phyloP scores from a whole-genome alignment of 1,140 invertebrate genomes.

The Sitodiplosis mosellana region DNA sequence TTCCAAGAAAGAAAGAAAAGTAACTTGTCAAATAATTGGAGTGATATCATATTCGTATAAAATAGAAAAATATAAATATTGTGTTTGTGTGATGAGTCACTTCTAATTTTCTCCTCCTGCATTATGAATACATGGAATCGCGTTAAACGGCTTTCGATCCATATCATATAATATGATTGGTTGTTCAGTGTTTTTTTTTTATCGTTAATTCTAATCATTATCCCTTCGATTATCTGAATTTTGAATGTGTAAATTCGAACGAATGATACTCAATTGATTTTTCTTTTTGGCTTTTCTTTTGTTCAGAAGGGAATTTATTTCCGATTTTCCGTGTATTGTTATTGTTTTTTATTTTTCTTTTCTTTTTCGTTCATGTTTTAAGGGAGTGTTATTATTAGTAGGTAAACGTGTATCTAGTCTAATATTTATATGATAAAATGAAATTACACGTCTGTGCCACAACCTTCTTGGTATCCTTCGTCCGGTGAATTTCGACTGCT shows the following conservation, averaged over 20 bases:
- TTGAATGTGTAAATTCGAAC: not conserved
- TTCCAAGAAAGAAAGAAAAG: too few relatives aligned
- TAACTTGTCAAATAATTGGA: too few relatives aligned
- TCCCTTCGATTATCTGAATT: too few relatives aligned
- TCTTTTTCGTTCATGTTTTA: not conserved
- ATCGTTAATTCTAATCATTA: not conserved
- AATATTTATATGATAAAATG: not conserved
- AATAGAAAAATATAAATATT: too few relatives aligned
- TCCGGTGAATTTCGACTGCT: conserved; percentile 69
- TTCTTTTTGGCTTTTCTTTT: not conserved
- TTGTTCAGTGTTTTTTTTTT: not conserved
- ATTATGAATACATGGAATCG: too few relatives aligned
- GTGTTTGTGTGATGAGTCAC: too few relatives aligned
- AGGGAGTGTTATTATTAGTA: not conserved
- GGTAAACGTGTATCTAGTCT: not conserved
- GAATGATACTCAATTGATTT: not conserved
- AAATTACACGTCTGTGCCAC: conserved; percentile 67
- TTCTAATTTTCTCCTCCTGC: too few relatives aligned
- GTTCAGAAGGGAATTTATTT: not conserved
- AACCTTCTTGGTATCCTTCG: conserved; percentile 80
- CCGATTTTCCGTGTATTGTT: not conserved
- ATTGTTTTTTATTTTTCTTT: conserved; percentile 1
- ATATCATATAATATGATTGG: too few relatives aligned
- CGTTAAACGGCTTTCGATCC: too few relatives aligned
- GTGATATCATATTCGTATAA: too few relatives aligned